Conservation (phyloP, 1,140 invertebrate species). For the Apis laboriosa region DNA sequence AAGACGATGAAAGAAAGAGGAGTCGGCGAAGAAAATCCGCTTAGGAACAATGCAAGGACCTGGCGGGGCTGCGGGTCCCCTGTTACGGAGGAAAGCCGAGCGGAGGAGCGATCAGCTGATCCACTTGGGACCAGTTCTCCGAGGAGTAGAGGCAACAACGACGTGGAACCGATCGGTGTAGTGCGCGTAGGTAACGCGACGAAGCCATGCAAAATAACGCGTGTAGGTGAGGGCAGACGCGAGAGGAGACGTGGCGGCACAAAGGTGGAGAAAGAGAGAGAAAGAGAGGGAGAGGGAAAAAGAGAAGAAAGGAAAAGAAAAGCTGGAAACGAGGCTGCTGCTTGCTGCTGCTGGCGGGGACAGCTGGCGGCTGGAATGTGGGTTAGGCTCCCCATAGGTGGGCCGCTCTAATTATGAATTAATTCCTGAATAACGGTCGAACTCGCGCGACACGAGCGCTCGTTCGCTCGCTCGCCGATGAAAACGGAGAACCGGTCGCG, state of each 20-base stretch:
- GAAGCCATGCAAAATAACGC: constrained; percentile 50
- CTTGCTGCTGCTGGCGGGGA: constrained; percentile 56
- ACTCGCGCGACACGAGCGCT: constrained; percentile 66
- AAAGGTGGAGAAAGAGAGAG: constrained; percentile 8
- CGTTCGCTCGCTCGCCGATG: constrained; percentile 54
- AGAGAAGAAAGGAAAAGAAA: constrained; percentile 51
- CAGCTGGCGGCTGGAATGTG: constrained; percentile 77
- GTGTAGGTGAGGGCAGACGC: constrained; percentile 48
- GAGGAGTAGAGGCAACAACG: neutral
- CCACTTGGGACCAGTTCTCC: constrained; percentile 48
- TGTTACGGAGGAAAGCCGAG: constrained; percentile 1
- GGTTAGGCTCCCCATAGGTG: constrained; percentile 77
- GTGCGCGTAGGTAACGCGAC: constrained; percentile 27
- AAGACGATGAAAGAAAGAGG: neutral
- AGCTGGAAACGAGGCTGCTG: constrained; percentile 67
- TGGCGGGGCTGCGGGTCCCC: neutral
- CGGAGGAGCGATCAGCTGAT: constrained; percentile 56
- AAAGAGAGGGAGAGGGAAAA: constrained; percentile 4
- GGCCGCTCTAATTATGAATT: constrained; percentile 80
- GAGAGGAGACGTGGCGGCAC: constrained; percentile 37
- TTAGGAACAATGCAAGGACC: constrained; percentile 31
- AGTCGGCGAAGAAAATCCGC: constrained; percentile 15
- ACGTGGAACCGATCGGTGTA: neutral
- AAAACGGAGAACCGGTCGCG: constrained; percentile 69
- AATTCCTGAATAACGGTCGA: constrained; percentile 78